Base-by-base conservation (phyloP, 2,113 vertebrate species). In the Mus spicilegus region DNA sequence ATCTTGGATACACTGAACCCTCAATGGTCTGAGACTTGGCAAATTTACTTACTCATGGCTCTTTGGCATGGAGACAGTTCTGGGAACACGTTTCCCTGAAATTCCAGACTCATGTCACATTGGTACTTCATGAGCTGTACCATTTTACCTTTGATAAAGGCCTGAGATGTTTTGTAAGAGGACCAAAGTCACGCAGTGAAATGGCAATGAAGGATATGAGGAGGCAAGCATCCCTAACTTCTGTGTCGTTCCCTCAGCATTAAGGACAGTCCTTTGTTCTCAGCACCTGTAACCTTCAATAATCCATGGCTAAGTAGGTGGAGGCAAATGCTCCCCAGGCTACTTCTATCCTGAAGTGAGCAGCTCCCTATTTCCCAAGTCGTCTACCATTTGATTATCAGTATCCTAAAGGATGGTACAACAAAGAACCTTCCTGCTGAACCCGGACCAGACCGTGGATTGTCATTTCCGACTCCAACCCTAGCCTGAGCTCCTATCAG, bases 181-280 rank as follows among this genome's bases (percentile, higher is more conserved):
- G 76, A 96, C 12, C 30, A 13, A 30, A 76, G 61, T 33, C 20
- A n/a, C 39, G n/a, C 22, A 65, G 10, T 36, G 49, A 67, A 39
- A 14, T 86, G 19, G 36, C 80, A 77, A n/a, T 93, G 56, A 81
- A 75, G 81, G 1, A 19, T 11, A 3, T 58, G 33, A 91, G 51
- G 76, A 28, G 2, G 7, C 36, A 6, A n/a, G 1, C 16, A 12
- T 46, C 76, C 0, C 0, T 22, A 30, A 30, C 39, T n/a, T 86
- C 3, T 22, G 10, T 75, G 3, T 13, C 5, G 1, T 67, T 92
- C 46, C 58, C 7, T 49, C 20, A 13, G 6, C 19, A 86, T 13
- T 54, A 8, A 16, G 49, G 19, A 20, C 63, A 67, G 2, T 33
- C 39, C 39, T 33, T 65, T 17, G 2, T 3, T 17, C 26, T 80